Conservation (phyloP, 2,888 invertebrate genomes). For the Orthonevra nobilis region DNA sequence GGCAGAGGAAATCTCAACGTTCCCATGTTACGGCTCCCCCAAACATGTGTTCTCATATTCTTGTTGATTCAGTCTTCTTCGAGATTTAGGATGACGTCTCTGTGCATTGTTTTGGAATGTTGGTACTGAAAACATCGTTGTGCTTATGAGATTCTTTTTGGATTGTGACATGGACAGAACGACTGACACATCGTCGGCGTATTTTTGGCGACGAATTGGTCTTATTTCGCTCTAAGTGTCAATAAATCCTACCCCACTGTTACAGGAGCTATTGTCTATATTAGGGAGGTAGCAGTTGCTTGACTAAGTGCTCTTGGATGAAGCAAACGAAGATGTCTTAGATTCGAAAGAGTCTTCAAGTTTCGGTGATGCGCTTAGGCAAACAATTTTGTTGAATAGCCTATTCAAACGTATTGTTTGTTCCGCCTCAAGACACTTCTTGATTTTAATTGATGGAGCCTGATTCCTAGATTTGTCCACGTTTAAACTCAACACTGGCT, state of each 20-base stretch:
- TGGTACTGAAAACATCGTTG: constrained; percentile 40
- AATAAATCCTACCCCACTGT: constrained; percentile 79
- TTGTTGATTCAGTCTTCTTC: constrained; percentile 71
- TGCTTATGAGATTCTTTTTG: constrained; percentile 44
- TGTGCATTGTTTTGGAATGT: constrained; percentile 65
- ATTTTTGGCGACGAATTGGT: constrained; percentile 76
- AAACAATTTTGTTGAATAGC: constrained; percentile 78
- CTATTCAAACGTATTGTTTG: constrained; percentile 75
- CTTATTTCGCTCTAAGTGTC: constrained; percentile 64
- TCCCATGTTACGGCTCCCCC: constrained; percentile 36
- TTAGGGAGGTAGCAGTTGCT: constrained; percentile 74
- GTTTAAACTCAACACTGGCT: constrained; percentile 79
- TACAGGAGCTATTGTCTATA: constrained; percentile 79
- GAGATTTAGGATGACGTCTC: constrained; percentile 71
- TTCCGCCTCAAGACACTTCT: constrained; percentile 77
- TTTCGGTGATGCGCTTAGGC: constrained; percentile 74
- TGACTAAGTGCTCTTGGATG: constrained; percentile 45
- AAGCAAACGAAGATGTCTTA: constrained; percentile 44
- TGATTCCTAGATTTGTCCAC: constrained; percentile 80
- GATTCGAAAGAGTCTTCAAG: constrained; percentile 57
- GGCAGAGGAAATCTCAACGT: constrained; percentile 9
- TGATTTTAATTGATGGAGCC: constrained; percentile 79
- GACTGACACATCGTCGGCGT: constrained; percentile 78
- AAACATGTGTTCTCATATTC: constrained; percentile 60
- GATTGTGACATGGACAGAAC: constrained; percentile 61